A percentile compares a stretch with the other conserved stretches of the same genome.
These are phyloP conservation scores for Sarcophaga caerulescens DNA, from an alignment of 2,888 invertebrate genomes.

Conservation along the genomic window DNA sequence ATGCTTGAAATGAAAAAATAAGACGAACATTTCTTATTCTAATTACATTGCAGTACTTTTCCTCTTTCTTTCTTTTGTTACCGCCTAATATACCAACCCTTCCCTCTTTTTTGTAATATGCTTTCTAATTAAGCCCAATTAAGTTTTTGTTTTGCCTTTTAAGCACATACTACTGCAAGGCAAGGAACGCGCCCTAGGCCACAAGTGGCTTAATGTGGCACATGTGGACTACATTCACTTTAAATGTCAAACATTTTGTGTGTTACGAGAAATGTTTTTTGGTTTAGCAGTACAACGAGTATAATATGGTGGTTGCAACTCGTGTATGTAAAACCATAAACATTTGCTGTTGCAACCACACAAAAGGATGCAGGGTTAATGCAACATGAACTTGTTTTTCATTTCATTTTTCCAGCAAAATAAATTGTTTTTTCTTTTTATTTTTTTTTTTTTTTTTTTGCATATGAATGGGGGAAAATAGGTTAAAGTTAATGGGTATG, in stretches of 20 bases:
- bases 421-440: no score
- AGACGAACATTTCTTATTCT: no score
- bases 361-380: conserved; percentile 52
- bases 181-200: neutral
- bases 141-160: no score
- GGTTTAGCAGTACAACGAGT: neutral
- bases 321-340: conserved; percentile 31
- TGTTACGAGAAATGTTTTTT: neutral
- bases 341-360: conserved; percentile 45
- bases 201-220: conserved; percentile 19
- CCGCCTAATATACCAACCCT: no score
- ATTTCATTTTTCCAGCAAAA: neutral
- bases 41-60: no score
- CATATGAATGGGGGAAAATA: conserved; percentile 17
- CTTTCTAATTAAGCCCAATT: no score
- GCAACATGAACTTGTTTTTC: conserved; percentile 62
- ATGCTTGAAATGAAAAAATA: no score
- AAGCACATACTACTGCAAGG: no score
- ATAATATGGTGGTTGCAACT: conserved; percentile 3
- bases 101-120: no score
- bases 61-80: no score
- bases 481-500: conserved; percentile 42
- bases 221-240: conserved; percentile 20
- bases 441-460: no score
- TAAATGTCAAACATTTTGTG: conserved; percentile 25